Base-by-base conservation (phyloP, 2,113 vertebrate genomes). In the Lichenostomus cassidix region DNA sequence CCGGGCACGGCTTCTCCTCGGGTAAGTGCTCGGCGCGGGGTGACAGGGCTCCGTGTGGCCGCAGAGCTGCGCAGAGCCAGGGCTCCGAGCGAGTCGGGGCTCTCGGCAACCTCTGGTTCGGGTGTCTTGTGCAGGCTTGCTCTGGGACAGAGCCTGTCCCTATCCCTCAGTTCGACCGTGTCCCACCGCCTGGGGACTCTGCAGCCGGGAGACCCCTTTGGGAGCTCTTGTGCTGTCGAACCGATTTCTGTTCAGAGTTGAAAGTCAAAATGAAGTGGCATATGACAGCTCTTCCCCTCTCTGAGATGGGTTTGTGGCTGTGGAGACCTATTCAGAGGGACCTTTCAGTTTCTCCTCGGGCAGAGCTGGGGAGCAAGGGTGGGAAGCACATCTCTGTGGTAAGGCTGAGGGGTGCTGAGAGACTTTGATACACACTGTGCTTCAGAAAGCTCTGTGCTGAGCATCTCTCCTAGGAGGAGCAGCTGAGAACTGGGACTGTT, bases 221-320 rank as follows among this genome's bases (percentile, higher is more conserved):
- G 19, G 25, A 46, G 1, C 21, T 8, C 12, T 1, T 17, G 3
- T 12, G 18, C 8, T 33, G 10, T 10, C 0, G 0, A 22, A 14
- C 13, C 2, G 25, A 2, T 4, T 50, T 70, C 39, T 28, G 5
- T 17, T 18, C 27, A 14, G 21, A 24, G 12, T 1, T 47, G 44
- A 13, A 47, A 50, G 80, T 49, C 18, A 42, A 49, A 76, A 62
- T 17, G 16, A 16, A 35, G 60, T 33, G 15, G 19, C 28, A 2
- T 42, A 21, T 1, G 0, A 17, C 3, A 35, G 4, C 23, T 33
- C 18, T 71, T 53, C 3, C 5, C 1, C 23, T 27, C 8, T 31
- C 28, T 12, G 35, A 56, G 27, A 16, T 1, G 10, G 15, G 8
- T 9, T n/a, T 69, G 19, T 46, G 8, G 5, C 24, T 11, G 4